Evolutionary conservation across 2,113 vertebrate genomes (phyloP), one percentile per base, ranked within the genome.

Genomic region (Platanista minor): DNA sequence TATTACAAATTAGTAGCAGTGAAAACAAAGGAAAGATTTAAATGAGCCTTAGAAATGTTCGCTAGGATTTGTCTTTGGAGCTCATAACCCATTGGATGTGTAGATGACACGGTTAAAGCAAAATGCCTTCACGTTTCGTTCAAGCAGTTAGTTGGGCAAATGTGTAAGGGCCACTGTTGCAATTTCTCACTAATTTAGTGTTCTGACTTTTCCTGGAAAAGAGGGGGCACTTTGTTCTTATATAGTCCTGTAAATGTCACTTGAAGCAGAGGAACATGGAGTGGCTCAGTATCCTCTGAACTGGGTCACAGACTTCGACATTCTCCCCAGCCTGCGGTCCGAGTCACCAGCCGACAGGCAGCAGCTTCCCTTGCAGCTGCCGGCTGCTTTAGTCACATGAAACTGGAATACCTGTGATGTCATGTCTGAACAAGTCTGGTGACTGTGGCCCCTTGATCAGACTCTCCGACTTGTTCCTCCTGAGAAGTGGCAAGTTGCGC

Each of bases 381-480:
- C 7, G 6, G 52, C 71, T 54, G 31, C 5, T 12, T 3, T 31
- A 12, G 52, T 59, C 9, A 0, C 11, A 0, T 8, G 17, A 31
- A 67, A 1, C 69, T 0, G 1, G 10, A 39, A 5, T 4, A 1
- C 3, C 2, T 31, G 10, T 1, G 11, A 23, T 33, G 20, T 3
- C n/a, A 1, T 25, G 49, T 41, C 59, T 25, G 17, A 11, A 6
- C 5, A 18, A 25, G 59, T 25, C 17, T 4, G 2, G 43, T 1
- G 15, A 57, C 41, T 2, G 10, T 14, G 77, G 69, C 18, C 23
- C 3, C 20, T 14, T 9, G 27, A 8, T 31, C 13, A 77, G 36
- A 17, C 33, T n/a, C 46, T 84, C 61, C 11, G 2, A 1, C 54
- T 46, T 66, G 57, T 46, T 64, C 72, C 39, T 74, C 31, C 0